phyloP scores from a whole-genome alignment of 30 jellyfish, hydroid and myxozoan genomes.

The Hydractinia symbiolongicarpus region DNA sequence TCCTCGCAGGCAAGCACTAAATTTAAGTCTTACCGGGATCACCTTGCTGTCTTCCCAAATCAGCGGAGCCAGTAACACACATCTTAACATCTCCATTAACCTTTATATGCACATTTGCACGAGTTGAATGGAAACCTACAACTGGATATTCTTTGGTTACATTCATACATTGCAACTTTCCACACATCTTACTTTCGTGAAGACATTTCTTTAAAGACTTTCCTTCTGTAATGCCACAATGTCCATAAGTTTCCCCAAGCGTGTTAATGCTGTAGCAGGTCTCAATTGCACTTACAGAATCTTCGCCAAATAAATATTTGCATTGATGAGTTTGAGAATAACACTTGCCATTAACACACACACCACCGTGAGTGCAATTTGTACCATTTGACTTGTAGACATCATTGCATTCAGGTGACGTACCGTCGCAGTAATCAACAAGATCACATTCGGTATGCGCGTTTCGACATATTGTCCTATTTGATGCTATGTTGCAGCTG shows the following conservation, averaged over 20 bases:
- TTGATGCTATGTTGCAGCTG: background rate
- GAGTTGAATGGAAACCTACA: background rate
- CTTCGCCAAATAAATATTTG: background rate
- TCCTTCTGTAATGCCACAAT: background rate
- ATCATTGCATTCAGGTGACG: background rate
- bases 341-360: slow-evolving; percentile 4
- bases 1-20: background rate
- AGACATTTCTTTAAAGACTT: background rate
- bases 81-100: background rate
- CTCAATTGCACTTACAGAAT: background rate
- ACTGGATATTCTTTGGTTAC: background rate
- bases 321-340: slow-evolving; percentile 1
- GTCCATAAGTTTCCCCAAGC: background rate
- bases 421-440: slow-evolving; percentile 21
- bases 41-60: background rate
- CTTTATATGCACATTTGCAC: background rate
- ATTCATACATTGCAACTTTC: slow-evolving; percentile 8
- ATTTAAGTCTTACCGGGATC: background rate
- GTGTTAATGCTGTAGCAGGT: background rate
- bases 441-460: slow-evolving; percentile 1
- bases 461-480: background rate
- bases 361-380: background rate
- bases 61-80: background rate
- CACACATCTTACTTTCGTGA: background rate
- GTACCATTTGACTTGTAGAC: background rate